phyloP scores from a whole-genome alignment of 2,113 vertebrate species.

The Triplophysa rosa region DNA sequence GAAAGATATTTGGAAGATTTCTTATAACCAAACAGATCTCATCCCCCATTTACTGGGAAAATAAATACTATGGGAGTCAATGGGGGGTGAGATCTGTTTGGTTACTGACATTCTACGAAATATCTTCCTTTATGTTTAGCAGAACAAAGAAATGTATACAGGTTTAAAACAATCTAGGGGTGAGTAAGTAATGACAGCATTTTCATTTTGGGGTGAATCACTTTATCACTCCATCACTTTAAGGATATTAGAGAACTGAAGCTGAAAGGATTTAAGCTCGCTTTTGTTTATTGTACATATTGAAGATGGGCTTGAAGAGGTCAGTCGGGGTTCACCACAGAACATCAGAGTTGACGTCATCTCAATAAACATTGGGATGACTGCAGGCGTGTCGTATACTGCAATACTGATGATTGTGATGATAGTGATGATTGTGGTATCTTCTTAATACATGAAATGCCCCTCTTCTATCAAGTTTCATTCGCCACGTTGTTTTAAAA shows the following conservation, averaged over 20 bases:
- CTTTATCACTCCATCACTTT: constrained; percentile 1
- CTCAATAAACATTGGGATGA: constrained; percentile 54
- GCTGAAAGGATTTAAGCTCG: constrained; percentile 49
- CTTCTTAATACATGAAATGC: constrained; percentile 47
- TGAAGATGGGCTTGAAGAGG: constrained; percentile 57
- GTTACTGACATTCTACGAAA: too few relatives aligned
- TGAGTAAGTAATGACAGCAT: background rate
- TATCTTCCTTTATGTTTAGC: too few relatives aligned
- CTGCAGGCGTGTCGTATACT: constrained; percentile 50
- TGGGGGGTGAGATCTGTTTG: too few relatives aligned
- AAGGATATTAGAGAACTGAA: constrained; percentile 56
- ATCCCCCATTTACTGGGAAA: too few relatives aligned
- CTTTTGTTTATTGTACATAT: constrained; percentile 62
- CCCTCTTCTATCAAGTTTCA: constrained; percentile 52
- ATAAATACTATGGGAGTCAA: too few relatives aligned
- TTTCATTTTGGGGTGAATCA: background rate
- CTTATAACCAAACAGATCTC: too few relatives aligned
- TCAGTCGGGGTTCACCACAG: constrained; percentile 67
- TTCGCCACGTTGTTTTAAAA: constrained; percentile 51
- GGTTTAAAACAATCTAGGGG: background rate
- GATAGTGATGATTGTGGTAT: constrained; percentile 53
- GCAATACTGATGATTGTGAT: constrained; percentile 25
- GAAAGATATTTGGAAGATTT: too few relatives aligned
- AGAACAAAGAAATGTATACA: too few relatives aligned
- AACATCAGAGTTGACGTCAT: constrained; percentile 46